Percentiles rank a stretch among this genome's conserved stretches.
Evolutionary conservation across 2,113 vertebrate species (phyloP).

Genomic region (Tragulus kanchil): DNA sequence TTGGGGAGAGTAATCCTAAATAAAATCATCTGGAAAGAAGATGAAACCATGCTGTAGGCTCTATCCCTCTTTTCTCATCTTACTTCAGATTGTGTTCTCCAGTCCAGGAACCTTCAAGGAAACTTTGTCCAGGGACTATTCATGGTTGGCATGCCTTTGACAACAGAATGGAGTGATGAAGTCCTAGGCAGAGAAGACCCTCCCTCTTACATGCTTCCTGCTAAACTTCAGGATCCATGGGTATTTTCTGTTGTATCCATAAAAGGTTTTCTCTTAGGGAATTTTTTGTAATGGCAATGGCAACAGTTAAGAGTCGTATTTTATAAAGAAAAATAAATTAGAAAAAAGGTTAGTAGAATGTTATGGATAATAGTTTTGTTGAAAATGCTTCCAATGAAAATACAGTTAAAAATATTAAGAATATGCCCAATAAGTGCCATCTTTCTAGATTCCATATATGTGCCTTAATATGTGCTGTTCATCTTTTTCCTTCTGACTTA

Average conservation of each 20-base stretch:
- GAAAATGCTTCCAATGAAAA: background rate
- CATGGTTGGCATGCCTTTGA: background rate
- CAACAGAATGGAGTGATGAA: background rate
- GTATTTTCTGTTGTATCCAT: background rate
- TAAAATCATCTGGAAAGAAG: conserved; percentile 1
- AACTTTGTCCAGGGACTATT: background rate
- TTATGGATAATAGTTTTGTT: background rate
- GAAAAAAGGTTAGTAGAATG: conserved; percentile 18
- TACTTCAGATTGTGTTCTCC: background rate
- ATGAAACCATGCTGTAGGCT: background rate
- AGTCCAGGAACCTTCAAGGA: background rate
- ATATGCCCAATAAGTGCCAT: background rate
- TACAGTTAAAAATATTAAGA: background rate
- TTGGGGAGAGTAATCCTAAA: background rate
- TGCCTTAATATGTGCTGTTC: background rate
- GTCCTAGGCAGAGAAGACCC: background rate
- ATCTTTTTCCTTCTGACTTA: background rate
- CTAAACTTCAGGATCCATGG: background rate
- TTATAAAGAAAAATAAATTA: conserved; percentile 62
- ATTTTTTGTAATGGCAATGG: background rate
- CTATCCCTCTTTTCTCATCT: background rate
- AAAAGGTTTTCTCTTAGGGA: background rate
- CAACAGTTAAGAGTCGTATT: background rate
- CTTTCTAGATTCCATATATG: background rate
- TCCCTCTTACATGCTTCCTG: background rate